These are phyloP conservation scores for Drosophila yooni DNA, from an alignment of 2,888 invertebrate species.

Conservation along the genomic window DNA sequence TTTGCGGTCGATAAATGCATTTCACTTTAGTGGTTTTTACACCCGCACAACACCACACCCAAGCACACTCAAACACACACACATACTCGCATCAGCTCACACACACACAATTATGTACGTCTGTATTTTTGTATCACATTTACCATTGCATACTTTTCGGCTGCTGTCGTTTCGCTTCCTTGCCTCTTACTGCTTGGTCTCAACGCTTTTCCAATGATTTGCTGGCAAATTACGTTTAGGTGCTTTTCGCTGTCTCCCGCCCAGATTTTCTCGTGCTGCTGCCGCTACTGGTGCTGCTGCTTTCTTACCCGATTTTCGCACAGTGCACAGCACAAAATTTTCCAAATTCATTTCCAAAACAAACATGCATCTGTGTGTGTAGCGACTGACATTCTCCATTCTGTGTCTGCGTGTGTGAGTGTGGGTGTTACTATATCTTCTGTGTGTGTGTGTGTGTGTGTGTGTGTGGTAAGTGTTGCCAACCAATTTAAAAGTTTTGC, in stretches of 20 bases:
- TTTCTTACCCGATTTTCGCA: slow-evolving; percentile 34
- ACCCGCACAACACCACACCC: slow-evolving; percentile 56
- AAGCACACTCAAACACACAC: slow-evolving; percentile 1
- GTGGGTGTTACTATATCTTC: slow-evolving; percentile 42
- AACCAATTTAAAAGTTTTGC: slow-evolving; percentile 79
- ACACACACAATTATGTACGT: slow-evolving; percentile 11
- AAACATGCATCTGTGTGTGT: slow-evolving; percentile 64
- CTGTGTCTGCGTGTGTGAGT: slow-evolving; percentile 20
- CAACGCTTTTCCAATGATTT: slow-evolving; percentile 72
- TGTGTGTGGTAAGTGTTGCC: slow-evolving; percentile 72
- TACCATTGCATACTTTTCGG: slow-evolving; percentile 73
- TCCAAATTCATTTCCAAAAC: slow-evolving; percentile 81
- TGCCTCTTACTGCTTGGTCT: slow-evolving; percentile 24
- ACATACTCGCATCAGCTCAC: slow-evolving; percentile 1
- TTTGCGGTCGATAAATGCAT: slow-evolving; percentile 83
- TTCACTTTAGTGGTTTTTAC: slow-evolving; percentile 78
- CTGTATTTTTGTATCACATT: slow-evolving; percentile 60
- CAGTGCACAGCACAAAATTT: slow-evolving; percentile 60
- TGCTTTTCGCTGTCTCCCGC: slow-evolving; percentile 54
- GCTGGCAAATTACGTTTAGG: slow-evolving; percentile 78
- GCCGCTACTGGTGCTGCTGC: background rate
- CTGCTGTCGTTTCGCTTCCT: slow-evolving; percentile 44
- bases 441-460: slow-evolving; percentile 10
- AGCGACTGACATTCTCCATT: slow-evolving; percentile 29
- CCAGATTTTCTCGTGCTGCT: slow-evolving; percentile 20